Conservation (phyloP, 2,797 vertebrate species). For the Phrynocephalus guinanensis region DNA sequence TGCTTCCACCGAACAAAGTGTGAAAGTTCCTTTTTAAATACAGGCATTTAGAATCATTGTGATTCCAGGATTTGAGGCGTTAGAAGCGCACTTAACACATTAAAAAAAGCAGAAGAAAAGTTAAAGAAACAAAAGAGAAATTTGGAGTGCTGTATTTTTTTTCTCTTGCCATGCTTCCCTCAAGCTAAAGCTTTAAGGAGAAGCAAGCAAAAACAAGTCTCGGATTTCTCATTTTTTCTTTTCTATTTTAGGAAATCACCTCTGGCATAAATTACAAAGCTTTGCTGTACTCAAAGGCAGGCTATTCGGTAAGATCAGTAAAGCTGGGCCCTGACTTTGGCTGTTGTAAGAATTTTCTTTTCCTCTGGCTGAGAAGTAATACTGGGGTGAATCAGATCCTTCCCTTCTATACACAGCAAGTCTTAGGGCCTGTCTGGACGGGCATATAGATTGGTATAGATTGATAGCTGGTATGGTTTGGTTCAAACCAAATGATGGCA, state of each 20-base stretch:
- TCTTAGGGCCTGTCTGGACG: too few relatives aligned
- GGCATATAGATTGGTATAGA: too few relatives aligned
- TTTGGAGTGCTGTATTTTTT: slow-evolving; percentile 34
- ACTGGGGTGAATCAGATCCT: too few relatives aligned
- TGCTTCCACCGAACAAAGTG: background rate
- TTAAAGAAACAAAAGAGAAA: slow-evolving; percentile 35
- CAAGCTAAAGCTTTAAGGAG: slow-evolving; percentile 54
- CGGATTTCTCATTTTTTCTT: slow-evolving; percentile 66
- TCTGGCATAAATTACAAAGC: slow-evolving; percentile 62
- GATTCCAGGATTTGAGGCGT: slow-evolving; percentile 13
- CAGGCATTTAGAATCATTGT: background rate
- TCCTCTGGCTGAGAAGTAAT: slow-evolving; percentile 25
- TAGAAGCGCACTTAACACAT: too few relatives aligned
- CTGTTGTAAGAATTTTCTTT: slow-evolving; percentile 29
- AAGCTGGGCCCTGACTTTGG: slow-evolving; percentile 49
- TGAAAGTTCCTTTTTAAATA: background rate
- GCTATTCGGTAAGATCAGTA: slow-evolving; percentile 54
- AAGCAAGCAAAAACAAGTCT: slow-evolving; percentile 66
- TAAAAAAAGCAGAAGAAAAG: background rate
- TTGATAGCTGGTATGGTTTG: too few relatives aligned
- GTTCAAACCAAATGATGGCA: background rate
- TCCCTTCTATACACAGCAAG: slow-evolving; percentile 14
- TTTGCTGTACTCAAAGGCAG: slow-evolving; percentile 67
- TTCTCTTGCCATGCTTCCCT: slow-evolving; percentile 45
- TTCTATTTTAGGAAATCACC: slow-evolving; percentile 72